Evolutionary conservation across 2,113 vertebrate species (phyloP).

Genomic region (Cynopterus brachyotis): DNA sequence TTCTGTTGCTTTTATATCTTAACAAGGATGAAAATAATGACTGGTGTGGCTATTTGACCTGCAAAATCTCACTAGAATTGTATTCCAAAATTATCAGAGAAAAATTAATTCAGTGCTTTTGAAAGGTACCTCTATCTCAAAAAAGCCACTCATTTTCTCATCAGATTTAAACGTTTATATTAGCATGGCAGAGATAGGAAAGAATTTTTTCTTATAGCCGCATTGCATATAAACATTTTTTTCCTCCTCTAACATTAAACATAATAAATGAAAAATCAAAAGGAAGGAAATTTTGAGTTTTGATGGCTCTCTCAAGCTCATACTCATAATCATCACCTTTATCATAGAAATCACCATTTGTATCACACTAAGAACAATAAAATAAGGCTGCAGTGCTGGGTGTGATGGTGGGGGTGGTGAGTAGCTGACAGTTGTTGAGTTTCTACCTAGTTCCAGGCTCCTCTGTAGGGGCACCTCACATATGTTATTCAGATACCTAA

Average conservation of each 20-base stretch:
- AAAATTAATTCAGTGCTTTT: constrained; percentile 9
- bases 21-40: constrained; percentile 25
- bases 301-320: neutral
- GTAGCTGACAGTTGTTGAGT: neutral
- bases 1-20: neutral
- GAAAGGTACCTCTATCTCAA: neutral
- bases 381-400: too few relatives aligned
- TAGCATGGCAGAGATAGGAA: constrained; percentile 4
- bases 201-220: neutral
- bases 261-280: neutral
- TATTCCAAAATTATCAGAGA: neutral
- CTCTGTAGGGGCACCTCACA: neutral
- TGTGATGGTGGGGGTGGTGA: accelerated
- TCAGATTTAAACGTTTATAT: constrained; percentile 74
- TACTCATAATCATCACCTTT: too few relatives aligned
- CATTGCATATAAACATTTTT: neutral
- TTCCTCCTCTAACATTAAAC: neutral
- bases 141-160: constrained; percentile 51
- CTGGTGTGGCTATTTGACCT: neutral
- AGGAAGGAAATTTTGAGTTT: constrained; percentile 1
- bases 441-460: neutral
- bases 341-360: neutral
- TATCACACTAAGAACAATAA: accelerated
- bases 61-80: neutral
- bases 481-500: neutral